These are phyloP conservation scores for Troides oblongomaculatus DNA, from an alignment of 2,888 invertebrate genomes.

Conservation along the genomic window DNA sequence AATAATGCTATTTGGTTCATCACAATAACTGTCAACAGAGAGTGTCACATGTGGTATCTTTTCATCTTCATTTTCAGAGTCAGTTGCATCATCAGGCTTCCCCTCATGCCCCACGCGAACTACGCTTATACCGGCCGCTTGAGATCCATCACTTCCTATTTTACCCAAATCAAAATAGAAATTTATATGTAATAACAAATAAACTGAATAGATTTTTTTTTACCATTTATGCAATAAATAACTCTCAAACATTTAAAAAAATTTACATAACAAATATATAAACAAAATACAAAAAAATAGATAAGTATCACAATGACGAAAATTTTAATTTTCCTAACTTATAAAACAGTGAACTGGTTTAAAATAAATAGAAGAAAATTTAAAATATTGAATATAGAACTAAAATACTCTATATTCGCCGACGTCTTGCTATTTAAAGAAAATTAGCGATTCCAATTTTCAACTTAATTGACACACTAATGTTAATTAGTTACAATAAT, in stretches of 20 bases:
- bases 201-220: not conserved
- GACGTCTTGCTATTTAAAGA: not conserved
- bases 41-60: constrained; percentile 82
- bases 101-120: constrained; percentile 79
- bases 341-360: no score
- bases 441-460: not conserved
- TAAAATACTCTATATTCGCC: not conserved
- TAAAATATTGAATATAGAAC: not conserved
- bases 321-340: no score
- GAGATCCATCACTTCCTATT: constrained; percentile 73
- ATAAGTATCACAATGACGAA: no score
- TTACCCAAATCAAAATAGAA: not conserved
- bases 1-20: constrained; percentile 76
- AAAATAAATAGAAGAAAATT: no score
- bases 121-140: constrained; percentile 82
- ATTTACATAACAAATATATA: no score
- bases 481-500: not conserved
- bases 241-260: no score
- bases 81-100: constrained; percentile 77
- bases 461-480: not conserved
- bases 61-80: constrained; percentile 79
- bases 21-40: constrained; percentile 83
- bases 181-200: not conserved
- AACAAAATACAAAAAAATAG: no score
- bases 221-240: no score